Evolutionary conservation across 92 coral and sea anemone genomes (phyloP), one percentile per base, ranked within the genome.

Genomic region (Virgularia gustaviana): DNA sequence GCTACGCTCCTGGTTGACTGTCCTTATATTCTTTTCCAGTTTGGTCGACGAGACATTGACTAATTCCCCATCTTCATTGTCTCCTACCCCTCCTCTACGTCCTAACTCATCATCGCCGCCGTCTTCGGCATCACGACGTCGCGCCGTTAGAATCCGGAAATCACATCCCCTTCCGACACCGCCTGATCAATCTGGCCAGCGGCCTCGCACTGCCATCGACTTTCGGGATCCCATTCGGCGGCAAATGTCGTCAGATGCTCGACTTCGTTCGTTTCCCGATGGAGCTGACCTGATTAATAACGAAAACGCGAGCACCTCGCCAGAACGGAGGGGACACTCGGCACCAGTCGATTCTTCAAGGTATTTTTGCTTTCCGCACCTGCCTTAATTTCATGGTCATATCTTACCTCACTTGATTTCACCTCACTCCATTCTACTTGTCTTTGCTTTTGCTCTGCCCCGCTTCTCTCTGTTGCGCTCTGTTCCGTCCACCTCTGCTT

Each of bases 101-200:
- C 51, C 76, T 59, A 72, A 56, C 59, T 83, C 92, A 29, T 87
- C 88, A 7, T 82, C 95, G 78, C 95, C 95, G 74, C 88, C 90
- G 55, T 79, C 88, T 9, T 62, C 77, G 44, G 75, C 71, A 41
- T 63, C 77, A 63, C 55, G 79, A 20, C 77, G 82, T 28, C 81
- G 68, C 24, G 64, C 38, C 29, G 71, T 83, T 36, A 83, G 73
- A 27, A 57, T 89, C 55, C 88, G 88, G 25, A 81, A 83, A 41
- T 86, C 96, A 0, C 70, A 82, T 22, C 96, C 96, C n/a, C 79
- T 74, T 51, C 90, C 96, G 20, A 12, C 75, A 30, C 75, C 75
- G 49, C 75, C 75, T 7, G 75, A 13, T 1, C 16, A 31, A 25
- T 38, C 61, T 15, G 43, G 28, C 28, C 58, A 49, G 18, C 59